Evolutionary conservation across 2,113 vertebrate genomes (phyloP).

Genomic region (Pantherophis guttatus): DNA sequence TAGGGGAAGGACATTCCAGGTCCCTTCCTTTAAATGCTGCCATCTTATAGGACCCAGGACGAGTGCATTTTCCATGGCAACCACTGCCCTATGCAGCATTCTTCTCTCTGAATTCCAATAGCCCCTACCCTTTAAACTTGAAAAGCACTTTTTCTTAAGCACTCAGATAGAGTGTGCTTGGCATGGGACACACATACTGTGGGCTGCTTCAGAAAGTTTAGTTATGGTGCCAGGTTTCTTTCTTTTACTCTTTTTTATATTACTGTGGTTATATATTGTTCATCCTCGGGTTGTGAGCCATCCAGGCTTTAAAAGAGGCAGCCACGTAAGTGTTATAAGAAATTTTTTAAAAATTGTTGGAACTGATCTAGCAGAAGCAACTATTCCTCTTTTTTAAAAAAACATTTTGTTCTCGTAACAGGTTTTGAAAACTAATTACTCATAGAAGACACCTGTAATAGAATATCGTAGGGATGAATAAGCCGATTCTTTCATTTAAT

Average conservation of each 20-base stretch:
- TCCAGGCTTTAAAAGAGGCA: not conserved
- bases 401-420: not conserved
- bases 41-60: not conserved
- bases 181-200: not conserved
- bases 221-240: not conserved
- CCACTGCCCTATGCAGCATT: not conserved
- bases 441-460: slow-evolving; percentile 13
- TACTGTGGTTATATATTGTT: not conserved
- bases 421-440: not conserved
- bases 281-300: not conserved
- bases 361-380: not conserved
- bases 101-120: not conserved
- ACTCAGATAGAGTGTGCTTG: not conserved
- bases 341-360: not conserved
- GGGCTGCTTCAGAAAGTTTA: not conserved
- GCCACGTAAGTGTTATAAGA: not conserved
- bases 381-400: not conserved
- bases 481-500: slow-evolving; percentile 21
- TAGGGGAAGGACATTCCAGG: not conserved
- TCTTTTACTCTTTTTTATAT: not conserved
- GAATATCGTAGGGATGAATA: slow-evolving; percentile 24
- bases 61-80: not conserved
- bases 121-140: not conserved
- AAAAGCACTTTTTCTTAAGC: not conserved
- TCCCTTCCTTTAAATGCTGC: not conserved